Evolutionary conservation across 1,140 invertebrate genomes (phyloP).

Genomic region (Andrena cerasifolii): DNA sequence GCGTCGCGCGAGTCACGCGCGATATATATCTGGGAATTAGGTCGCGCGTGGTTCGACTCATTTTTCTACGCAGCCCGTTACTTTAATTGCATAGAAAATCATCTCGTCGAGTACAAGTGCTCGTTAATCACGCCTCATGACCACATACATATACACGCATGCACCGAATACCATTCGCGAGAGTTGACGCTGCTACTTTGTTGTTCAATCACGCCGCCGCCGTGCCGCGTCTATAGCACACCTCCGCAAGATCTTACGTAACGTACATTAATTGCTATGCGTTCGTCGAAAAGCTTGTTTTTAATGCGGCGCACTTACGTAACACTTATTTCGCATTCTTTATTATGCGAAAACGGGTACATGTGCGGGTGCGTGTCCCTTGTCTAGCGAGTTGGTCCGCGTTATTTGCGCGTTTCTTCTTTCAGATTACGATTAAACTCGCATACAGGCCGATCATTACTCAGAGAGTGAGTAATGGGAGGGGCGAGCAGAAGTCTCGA

Average conservation of each 20-base stretch:
- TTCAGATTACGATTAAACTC: not conserved
- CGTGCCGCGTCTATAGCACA: not conserved
- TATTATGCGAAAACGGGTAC: not conserved
- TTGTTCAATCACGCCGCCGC: not conserved
- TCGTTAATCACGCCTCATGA: too few species aligned
- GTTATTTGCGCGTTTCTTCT: not conserved
- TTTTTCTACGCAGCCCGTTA: not conserved
- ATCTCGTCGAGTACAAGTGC: too few species aligned
- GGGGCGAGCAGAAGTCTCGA: not conserved
- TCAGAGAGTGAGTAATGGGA: not conserved
- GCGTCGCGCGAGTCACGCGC: not conserved
- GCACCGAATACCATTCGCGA: not conserved
- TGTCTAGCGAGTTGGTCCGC: not conserved
- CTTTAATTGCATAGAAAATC: not conserved
- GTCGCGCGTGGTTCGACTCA: not conserved
- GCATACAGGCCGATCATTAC: not conserved
- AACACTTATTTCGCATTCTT: not conserved
- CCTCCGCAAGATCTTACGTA: not conserved
- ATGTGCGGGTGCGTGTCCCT: not conserved
- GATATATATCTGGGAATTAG: not conserved
- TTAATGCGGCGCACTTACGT: not conserved
- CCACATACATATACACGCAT: too few species aligned
- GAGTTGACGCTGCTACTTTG: not conserved
- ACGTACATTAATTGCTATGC: not conserved
- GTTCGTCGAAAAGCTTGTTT: not conserved